phyloP scores from a whole-genome alignment of 2,797 vertebrate species.

The Amblyopsis hoosieri region DNA sequence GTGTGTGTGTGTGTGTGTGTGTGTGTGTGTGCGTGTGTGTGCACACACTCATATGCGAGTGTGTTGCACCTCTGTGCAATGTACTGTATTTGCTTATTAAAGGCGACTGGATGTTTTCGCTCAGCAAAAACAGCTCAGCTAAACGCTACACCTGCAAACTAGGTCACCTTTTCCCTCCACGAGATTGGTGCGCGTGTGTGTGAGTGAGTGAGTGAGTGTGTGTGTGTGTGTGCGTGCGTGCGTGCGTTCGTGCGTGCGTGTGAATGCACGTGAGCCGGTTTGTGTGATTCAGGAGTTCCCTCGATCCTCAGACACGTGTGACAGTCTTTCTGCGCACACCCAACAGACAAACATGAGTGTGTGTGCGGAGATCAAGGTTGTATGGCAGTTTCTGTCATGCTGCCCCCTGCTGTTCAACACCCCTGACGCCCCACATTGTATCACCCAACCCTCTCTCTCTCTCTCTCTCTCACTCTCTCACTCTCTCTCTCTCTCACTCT shows the following conservation, averaged over 20 bases:
- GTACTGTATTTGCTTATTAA: conserved; percentile 2
- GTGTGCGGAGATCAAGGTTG: not conserved
- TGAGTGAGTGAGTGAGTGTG: too few relatives aligned
- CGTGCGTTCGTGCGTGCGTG: conserved; percentile 6
- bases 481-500: conserved; percentile 1
- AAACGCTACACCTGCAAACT: conserved; percentile 30
- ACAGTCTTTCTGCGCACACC: conserved; percentile 26
- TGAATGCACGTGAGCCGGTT: conserved; percentile 8
- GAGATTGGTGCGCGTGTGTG: not conserved
- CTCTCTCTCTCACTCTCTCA: conserved; percentile 13
- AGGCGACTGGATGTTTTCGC: conserved; percentile 15
- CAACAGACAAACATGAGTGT: conserved; percentile 8
- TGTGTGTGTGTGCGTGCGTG: conserved; percentile 9
- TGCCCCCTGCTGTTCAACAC: conserved; percentile 43
- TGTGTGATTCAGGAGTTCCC: conserved; percentile 38
- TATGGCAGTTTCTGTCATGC: conserved; percentile 29
- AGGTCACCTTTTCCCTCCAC: conserved; percentile 24
- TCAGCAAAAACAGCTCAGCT: conserved; percentile 11
- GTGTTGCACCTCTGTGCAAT: not conserved
- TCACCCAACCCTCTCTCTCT: conserved; percentile 18
- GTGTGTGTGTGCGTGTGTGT: not conserved
- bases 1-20: not conserved
- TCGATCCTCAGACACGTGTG: conserved; percentile 27
- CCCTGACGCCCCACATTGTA: conserved; percentile 41
- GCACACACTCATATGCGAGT: not conserved